phyloP scores from a whole-genome alignment of 2,797 vertebrate species.

The Diplodus puntazzo region DNA sequence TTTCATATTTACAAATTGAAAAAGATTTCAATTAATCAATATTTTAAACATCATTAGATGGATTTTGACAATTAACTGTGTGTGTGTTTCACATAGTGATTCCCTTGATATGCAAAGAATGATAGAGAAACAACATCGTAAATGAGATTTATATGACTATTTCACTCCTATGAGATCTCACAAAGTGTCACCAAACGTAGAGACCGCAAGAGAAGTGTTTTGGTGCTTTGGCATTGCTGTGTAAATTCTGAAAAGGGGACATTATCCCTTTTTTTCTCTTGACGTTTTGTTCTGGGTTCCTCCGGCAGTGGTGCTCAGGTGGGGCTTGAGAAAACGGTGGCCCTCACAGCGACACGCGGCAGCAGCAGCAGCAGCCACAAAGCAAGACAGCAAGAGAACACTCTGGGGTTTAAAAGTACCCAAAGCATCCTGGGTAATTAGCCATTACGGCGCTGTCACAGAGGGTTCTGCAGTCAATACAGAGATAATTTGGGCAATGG shows the following conservation, averaged over 20 bases:
- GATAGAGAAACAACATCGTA: slow-evolving; percentile 77
- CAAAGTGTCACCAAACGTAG: slow-evolving; percentile 65
- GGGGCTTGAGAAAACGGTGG: slow-evolving; percentile 71
- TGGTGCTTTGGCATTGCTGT: slow-evolving; percentile 66
- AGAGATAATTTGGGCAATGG: slow-evolving; percentile 99
- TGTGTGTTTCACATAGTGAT: slow-evolving; percentile 59
- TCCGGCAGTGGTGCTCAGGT: slow-evolving; percentile 72
- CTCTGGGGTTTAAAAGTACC: slow-evolving; percentile 93
- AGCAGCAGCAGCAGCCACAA: slow-evolving; percentile 60
- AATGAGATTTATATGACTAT: slow-evolving; percentile 77
- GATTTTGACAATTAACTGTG: slow-evolving; percentile 75
- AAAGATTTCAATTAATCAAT: slow-evolving; percentile 40
- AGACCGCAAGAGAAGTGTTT: slow-evolving; percentile 68
- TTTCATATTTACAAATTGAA: slow-evolving; percentile 29
- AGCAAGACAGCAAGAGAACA: slow-evolving; percentile 83
- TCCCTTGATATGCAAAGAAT: slow-evolving; percentile 64
- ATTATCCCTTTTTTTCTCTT: slow-evolving; percentile 55
- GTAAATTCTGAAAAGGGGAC: slow-evolving; percentile 72
- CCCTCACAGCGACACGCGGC: slow-evolving; percentile 69
- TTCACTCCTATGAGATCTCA: slow-evolving; percentile 66
- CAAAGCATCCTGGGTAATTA: slow-evolving; percentile 99
- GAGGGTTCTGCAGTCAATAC: slow-evolving; percentile 99
- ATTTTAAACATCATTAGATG: slow-evolving; percentile 55
- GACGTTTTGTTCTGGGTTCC: slow-evolving; percentile 63
- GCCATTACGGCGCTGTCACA: slow-evolving; percentile 99